Evolutionary conservation across 2,888 invertebrate species (phyloP).

Genomic region (Agrotis puta): DNA sequence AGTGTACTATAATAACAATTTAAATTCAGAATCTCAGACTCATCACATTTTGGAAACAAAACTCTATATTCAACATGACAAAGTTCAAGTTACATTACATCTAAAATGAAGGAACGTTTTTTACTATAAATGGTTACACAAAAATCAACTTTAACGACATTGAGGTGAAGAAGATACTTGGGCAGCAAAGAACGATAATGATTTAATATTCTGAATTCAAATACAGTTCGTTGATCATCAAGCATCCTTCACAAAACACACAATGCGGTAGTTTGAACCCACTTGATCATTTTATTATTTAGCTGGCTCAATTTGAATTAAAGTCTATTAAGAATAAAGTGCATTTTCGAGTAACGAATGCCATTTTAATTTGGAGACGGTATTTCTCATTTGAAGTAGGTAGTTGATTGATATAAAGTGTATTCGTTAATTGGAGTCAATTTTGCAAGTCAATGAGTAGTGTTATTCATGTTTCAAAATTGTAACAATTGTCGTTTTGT

Average conservation of each 20-base stretch:
- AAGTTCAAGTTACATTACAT: constrained; percentile 20
- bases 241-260: constrained; percentile 19
- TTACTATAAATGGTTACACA: neutral
- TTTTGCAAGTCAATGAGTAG: constrained; percentile 7
- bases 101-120: neutral
- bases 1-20: constrained; percentile 10
- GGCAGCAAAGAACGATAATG: constrained; percentile 5
- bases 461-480: neutral
- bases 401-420: constrained; percentile 11
- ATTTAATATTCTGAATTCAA: constrained; percentile 28
- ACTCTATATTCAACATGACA: neutral
- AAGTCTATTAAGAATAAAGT: constrained; percentile 36
- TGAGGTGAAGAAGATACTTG: neutral
- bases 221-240: constrained; percentile 23
- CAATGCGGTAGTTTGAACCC: constrained; percentile 32
- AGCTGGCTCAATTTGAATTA: constrained; percentile 26
- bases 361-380: constrained; percentile 27
- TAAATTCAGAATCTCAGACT: constrained; percentile 17
- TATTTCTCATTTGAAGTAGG: constrained; percentile 7
- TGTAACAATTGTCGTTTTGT: neutral
- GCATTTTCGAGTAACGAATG: constrained; percentile 18
- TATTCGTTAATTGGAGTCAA: constrained; percentile 12
- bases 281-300: constrained; percentile 31
- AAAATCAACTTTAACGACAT: neutral
- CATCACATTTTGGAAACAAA: neutral